Percentiles rank a stretch among this genome's conserved stretches.
These are phyloP conservation scores for Bombus pyrosoma DNA, from an alignment of 1,140 invertebrate species.

Conservation along the genomic window DNA sequence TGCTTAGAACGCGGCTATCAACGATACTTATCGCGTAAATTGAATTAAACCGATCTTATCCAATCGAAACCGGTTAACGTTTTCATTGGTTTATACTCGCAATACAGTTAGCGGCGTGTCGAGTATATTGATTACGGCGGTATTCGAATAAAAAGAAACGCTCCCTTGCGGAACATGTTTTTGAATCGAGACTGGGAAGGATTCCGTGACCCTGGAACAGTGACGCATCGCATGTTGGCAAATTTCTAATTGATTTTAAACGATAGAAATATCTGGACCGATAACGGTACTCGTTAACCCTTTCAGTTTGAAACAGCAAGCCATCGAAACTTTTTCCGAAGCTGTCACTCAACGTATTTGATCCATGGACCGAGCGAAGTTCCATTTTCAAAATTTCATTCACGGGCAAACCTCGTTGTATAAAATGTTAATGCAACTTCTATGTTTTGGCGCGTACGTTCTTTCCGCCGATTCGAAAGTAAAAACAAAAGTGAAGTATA, in stretches of 20 bases:
- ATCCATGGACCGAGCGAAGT: not conserved
- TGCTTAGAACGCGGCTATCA: not conserved
- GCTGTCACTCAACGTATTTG: not conserved
- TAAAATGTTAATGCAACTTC: not conserved
- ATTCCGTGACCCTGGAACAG: not conserved
- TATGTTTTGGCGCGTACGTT: not conserved
- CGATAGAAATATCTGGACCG: not conserved
- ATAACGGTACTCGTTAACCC: not conserved
- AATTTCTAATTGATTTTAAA: not conserved
- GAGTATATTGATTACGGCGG: slow-evolving; percentile 28
- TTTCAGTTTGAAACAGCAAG: not conserved
- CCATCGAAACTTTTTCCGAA: slow-evolving; percentile 22
- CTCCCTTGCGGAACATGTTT: not conserved
- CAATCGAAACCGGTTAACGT: slow-evolving; percentile 45
- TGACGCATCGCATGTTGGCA: not conserved
- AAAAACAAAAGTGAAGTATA: not conserved
- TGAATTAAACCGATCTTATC: slow-evolving; percentile 27
- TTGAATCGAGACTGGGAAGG: not conserved
- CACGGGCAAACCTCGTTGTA: not conserved
- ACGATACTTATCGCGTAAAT: slow-evolving; percentile 39
- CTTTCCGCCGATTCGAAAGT: not conserved
- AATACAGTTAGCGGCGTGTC: slow-evolving; percentile 28
- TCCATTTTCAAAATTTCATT: slow-evolving; percentile 9
- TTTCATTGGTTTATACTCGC: slow-evolving; percentile 38
- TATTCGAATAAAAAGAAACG: slow-evolving; percentile 17